phyloP scores from a whole-genome alignment of 2,888 invertebrate genomes.

The Diaphora mendica region DNA sequence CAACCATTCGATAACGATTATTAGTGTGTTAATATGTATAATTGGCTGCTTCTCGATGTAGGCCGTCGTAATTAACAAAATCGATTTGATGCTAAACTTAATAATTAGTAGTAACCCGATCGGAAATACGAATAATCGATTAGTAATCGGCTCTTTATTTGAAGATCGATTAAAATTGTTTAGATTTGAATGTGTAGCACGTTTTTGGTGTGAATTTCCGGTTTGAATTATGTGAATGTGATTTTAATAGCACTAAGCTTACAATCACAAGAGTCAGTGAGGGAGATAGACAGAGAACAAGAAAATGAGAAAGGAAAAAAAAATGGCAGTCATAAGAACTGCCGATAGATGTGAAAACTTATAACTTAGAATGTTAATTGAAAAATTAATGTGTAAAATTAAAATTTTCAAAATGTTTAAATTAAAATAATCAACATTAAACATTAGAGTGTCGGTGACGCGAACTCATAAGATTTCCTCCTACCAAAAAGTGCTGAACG shows the following conservation, averaged over 20 bases:
- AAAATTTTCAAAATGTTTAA: no score
- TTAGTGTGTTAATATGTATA: slow-evolving; percentile 46
- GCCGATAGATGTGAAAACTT: no score
- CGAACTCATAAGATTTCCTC: no score
- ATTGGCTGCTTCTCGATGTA: slow-evolving; percentile 42
- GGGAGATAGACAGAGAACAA: not conserved
- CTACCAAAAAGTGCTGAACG: no score
- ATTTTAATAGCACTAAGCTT: slow-evolving; percentile 5
- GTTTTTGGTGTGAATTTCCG: slow-evolving; percentile 25
- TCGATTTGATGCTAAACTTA: slow-evolving; percentile 38
- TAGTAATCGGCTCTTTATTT: slow-evolving; percentile 26
- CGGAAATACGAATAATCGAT: slow-evolving; percentile 28
- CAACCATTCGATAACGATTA: slow-evolving; percentile 47
- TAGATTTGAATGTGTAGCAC: slow-evolving; percentile 26
- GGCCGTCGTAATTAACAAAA: slow-evolving; percentile 31
- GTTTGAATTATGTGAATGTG: slow-evolving; percentile 16
- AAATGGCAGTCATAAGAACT: no score
- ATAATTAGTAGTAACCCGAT: slow-evolving; percentile 25
- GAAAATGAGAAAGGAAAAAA: no score
- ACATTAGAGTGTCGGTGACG: no score
- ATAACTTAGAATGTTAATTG: no score
- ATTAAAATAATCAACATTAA: no score
- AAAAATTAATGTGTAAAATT: no score
- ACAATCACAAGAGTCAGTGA: not conserved
- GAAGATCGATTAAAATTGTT: slow-evolving; percentile 28